These are phyloP conservation scores for Eumacrocentrus americanus DNA, from an alignment of 2,888 invertebrate genomes.

Conservation along the genomic window DNA sequence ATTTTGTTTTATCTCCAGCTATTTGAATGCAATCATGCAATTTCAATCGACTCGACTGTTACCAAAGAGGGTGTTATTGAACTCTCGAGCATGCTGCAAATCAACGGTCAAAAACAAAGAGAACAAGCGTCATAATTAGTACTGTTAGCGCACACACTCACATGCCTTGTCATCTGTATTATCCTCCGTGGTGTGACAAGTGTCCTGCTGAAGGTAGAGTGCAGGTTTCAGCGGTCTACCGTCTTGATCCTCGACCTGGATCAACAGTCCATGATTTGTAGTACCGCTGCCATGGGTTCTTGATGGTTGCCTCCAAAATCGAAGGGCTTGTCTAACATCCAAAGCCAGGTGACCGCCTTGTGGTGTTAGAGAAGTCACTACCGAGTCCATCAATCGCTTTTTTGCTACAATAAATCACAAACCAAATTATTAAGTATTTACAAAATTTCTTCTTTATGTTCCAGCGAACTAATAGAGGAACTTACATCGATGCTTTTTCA, in stretches of 20 bases:
- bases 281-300: conserved; percentile 38
- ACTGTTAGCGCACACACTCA: conserved; percentile 61
- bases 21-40: too few relatives aligned
- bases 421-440: background rate
- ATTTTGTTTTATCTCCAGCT: conserved; percentile 33
- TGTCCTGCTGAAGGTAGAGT: conserved; percentile 62
- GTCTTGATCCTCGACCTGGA: conserved; percentile 70
- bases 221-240: conserved; percentile 63
- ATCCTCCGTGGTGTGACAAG: conserved; percentile 45
- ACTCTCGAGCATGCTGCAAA: background rate
- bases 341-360: conserved; percentile 52
- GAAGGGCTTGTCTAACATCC: conserved; percentile 53
- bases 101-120: too few relatives aligned
- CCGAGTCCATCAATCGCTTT: conserved; percentile 57
- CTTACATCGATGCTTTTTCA: conserved; percentile 66
- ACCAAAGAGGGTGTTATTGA: too few relatives aligned
- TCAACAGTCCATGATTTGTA: conserved; percentile 63
- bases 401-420: conserved; percentile 43
- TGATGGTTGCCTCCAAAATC: conserved; percentile 51
- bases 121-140: conserved; percentile 50
- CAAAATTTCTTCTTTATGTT: background rate
- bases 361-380: conserved; percentile 50
- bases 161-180: conserved; percentile 59
- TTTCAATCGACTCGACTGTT: too few relatives aligned
- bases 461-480: conserved; percentile 24